Conservation (phyloP, 1,140 invertebrate species). For the Penaeus chinensis region DNA sequence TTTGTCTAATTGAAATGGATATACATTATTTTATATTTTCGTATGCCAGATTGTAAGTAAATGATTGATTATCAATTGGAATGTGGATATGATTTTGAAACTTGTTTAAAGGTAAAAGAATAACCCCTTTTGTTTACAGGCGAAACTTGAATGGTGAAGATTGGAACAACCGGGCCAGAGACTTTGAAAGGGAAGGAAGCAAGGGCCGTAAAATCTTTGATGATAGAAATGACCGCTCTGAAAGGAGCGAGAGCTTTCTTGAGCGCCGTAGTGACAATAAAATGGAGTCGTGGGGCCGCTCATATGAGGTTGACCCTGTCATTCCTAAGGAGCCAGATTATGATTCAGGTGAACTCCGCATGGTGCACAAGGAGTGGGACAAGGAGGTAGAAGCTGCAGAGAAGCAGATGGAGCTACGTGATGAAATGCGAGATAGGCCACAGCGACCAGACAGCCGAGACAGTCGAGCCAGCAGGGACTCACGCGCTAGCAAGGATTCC, state of each 20-base stretch:
- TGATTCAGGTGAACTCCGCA: constrained; percentile 41
- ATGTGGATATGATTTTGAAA: no score
- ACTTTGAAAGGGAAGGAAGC: constrained; percentile 42
- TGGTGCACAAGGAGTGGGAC: constrained; percentile 59
- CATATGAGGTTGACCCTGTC: constrained; percentile 29
- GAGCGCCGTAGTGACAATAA: constrained; percentile 39
- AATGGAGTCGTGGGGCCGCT: constrained; percentile 39
- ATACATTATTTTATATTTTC: background rate
- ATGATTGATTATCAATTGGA: background rate
- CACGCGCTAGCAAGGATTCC: constrained; percentile 52
- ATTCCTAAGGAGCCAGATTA: constrained; percentile 3
- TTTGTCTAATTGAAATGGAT: background rate
- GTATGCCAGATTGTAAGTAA: background rate
- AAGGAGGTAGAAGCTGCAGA: constrained; percentile 56
- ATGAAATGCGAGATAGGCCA: constrained; percentile 62
- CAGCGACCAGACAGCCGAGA: constrained; percentile 65
- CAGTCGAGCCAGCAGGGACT: constrained; percentile 64
- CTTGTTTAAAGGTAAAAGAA: background rate
- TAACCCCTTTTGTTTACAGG: constrained; percentile 18
- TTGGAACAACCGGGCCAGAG: constrained; percentile 39
- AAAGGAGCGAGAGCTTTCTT: constrained; percentile 20
- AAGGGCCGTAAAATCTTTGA: constrained; percentile 48
- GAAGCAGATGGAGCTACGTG: constrained; percentile 42
- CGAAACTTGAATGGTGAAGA: constrained; percentile 56
- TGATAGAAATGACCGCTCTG: constrained; percentile 22